Evolutionary conservation across 2,888 invertebrate genomes (phyloP), one percentile per base, ranked within the genome.

Genomic region (Rugalucina vietnamica): DNA sequence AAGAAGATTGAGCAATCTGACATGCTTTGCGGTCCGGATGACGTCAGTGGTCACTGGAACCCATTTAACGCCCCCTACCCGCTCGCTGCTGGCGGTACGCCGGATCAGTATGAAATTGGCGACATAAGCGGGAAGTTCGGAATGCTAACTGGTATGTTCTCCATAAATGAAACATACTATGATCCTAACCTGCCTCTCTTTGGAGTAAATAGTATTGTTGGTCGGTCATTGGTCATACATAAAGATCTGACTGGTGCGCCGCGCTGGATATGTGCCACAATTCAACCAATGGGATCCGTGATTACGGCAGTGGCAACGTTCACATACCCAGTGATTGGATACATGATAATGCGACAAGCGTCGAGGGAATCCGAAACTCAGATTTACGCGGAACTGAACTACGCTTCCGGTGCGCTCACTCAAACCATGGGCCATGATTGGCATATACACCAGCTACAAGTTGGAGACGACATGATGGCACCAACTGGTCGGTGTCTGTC

Each of bases 61-160:
- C 98, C 98, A 0, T 96, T 95, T 82, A 91, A 92, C 75, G 93
- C 91, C 70, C 93, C 93, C 1, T 86, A 94, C 29, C 92, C 93
- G 0, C 12, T 82, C 0, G 75, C 91, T 1, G 95, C 92, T 1
- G 96, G 96, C 90, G 98, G 97, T 49, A 97, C 98, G 0, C 98
- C 98, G 94, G 98, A 99, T 94, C 97, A 97, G 94, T 99, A 98
- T 93, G 97, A 98, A 0, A 95, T 98, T 2, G 99, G 99, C 0
- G 98, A 98, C 93, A 95, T 99, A 12, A 97, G 97, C 76, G 98
- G 98, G 27, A 99, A 98, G 95, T 96, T 97, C 94, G 98, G 98
- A 0, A 95, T 96, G 5, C 95, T 98, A 18, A 96, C 96, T 87
- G 97, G 97, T 0, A 95, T 96, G 50, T 96, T 96, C 0, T 95